A percentile compares a stretch with the other conserved stretches of the same genome.
These are phyloP conservation scores for Apteryx owenii DNA, from an alignment of 2,113 vertebrate genomes.

Conservation along the genomic window DNA sequence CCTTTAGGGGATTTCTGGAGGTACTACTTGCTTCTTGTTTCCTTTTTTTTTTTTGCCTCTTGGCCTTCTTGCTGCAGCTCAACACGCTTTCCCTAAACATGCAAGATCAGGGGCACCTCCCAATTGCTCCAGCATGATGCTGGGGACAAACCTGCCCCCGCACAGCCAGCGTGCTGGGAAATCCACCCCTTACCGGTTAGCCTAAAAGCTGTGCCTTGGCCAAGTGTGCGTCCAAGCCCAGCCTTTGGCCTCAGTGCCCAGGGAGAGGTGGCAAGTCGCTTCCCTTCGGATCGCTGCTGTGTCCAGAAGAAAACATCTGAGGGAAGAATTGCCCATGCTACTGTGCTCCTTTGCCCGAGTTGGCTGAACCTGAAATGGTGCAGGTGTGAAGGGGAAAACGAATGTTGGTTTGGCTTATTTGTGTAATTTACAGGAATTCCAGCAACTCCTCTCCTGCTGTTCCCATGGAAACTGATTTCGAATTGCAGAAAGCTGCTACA, in stretches of 20 bases:
- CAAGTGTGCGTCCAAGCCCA: no score
- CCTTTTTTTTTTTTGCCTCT: neutral
- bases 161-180: neutral
- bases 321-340: neutral
- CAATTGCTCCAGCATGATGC: neutral
- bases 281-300: neutral
- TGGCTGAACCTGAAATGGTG: neutral
- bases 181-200: no score
- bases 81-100: fast-evolving
- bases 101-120: neutral
- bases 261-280: neutral
- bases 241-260: neutral
- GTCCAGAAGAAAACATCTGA: neutral
- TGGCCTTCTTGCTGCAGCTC: neutral
- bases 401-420: neutral
- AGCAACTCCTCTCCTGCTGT: conserved; percentile 16
- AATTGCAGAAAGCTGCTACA: neutral
- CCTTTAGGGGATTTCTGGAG: neutral
- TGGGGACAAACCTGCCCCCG: no score
- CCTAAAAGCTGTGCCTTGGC: neutral
- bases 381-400: neutral
- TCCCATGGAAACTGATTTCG: conserved; percentile 72
- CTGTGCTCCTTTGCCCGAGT: fast-evolving
- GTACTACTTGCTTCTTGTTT: neutral
- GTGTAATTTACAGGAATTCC: neutral